Evolutionary conservation across 1,140 invertebrate genomes (phyloP).

Genomic region (Eriosoma lanigerum): DNA sequence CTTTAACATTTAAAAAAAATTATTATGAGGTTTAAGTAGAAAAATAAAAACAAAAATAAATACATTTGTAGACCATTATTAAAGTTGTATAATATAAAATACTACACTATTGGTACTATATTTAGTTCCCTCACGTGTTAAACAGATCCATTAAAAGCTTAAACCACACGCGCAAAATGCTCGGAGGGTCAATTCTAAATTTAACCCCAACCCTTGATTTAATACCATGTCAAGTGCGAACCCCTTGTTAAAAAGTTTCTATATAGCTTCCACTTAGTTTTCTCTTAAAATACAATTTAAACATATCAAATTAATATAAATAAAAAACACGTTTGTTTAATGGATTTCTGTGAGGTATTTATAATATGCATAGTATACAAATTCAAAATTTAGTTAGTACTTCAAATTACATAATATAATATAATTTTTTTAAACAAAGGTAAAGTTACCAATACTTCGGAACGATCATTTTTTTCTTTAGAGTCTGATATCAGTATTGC

Average conservation of each 20-base stretch:
- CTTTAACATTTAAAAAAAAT: no score
- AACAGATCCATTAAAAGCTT: conserved; percentile 40
- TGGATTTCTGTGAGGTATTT: no score
- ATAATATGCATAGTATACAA: no score
- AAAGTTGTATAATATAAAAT: background rate
- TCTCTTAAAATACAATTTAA: conserved; percentile 18
- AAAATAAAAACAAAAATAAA: no score
- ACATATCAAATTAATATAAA: background rate
- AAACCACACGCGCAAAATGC: background rate
- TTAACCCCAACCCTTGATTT: conserved; percentile 30
- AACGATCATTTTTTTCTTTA: no score
- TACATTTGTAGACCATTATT: background rate
- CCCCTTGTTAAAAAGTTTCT: conserved; percentile 25
- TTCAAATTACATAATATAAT: no score
- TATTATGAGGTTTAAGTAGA: no score
- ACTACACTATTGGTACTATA: background rate
- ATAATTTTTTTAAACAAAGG: no score
- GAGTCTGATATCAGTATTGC: no score
- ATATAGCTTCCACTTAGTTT: conserved; percentile 21
- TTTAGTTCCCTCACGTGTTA: conserved; percentile 35
- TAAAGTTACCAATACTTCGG: no score
- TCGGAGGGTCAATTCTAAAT: conserved; percentile 2
- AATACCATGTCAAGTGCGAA: conserved; percentile 13
- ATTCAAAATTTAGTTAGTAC: no score
- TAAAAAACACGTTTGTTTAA: background rate